Evolutionary conservation across 2,888 invertebrate genomes (phyloP).

Genomic region (Podotricha telesiphe): DNA sequence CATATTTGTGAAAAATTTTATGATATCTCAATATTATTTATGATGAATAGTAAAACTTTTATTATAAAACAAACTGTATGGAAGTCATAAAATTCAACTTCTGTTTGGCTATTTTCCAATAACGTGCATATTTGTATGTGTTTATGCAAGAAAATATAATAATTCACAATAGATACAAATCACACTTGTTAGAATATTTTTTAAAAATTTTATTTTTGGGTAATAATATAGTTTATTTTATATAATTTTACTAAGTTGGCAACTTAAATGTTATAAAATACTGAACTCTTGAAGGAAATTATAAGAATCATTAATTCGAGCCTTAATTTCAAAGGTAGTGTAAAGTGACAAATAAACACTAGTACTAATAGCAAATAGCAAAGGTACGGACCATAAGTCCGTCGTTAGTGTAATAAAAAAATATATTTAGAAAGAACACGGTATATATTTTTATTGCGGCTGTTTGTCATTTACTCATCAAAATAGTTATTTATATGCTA

Average conservation of each 20-base stretch:
- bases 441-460: not conserved
- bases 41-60: conserved; percentile 29
- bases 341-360: too few relatives aligned
- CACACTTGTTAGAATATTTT: not conserved
- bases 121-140: conserved; percentile 23
- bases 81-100: conserved; percentile 21
- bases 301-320: too few relatives aligned
- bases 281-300: too few relatives aligned
- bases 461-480: not conserved
- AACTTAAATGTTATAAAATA: too few relatives aligned
- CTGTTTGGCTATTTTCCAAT: conserved; percentile 31
- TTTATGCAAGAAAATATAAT: conserved; percentile 23
- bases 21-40: conserved; percentile 22
- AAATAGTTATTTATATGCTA: not conserved
- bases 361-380: too few relatives aligned
- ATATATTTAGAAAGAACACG: too few relatives aligned
- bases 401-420: too few relatives aligned
- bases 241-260: too few relatives aligned
- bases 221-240: too few relatives aligned
- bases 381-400: too few relatives aligned
- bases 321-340: too few relatives aligned
- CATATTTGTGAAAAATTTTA: not conserved
- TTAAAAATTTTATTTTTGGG: too few relatives aligned
- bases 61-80: conserved; percentile 28
- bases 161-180: not conserved